phyloP scores from a whole-genome alignment of 92 coral and sea anemone species.

The Porites cylindrica region DNA sequence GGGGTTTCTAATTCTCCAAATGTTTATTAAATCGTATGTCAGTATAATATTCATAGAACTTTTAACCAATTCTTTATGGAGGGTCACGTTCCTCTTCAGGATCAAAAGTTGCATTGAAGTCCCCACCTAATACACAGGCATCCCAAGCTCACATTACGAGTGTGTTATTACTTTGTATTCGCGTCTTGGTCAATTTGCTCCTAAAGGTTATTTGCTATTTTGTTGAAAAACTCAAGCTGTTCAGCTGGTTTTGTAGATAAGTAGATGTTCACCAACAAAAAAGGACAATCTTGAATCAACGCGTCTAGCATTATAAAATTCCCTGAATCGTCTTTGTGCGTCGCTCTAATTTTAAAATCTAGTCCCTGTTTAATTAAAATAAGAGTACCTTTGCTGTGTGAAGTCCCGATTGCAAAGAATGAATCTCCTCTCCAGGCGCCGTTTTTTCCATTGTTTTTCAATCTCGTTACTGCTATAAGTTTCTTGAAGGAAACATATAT shows the following conservation, averaged over 20 bases:
- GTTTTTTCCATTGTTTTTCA: conserved; percentile 6
- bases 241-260: background rate
- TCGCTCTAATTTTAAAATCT: conserved; percentile 4
- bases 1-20: too few relatives aligned
- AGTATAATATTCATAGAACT: too few relatives aligned
- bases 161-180: background rate
- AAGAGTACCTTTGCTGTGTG: conserved; percentile 6
- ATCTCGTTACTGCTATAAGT: conserved; percentile 2
- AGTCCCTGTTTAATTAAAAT: conserved; percentile 10
- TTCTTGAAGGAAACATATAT: conserved; percentile 12
- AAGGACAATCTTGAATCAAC: conserved; percentile 3
- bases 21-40: too few relatives aligned
- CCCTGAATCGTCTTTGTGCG: conserved; percentile 3
- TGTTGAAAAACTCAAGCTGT: background rate
- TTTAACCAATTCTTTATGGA: too few relatives aligned
- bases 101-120: background rate
- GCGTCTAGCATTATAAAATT: background rate
- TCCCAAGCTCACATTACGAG: too few relatives aligned
- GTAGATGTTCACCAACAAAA: background rate
- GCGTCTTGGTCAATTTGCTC: background rate
- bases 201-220: background rate
- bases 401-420: background rate
- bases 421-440: conserved; percentile 6
- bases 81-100: background rate
- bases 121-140: background rate